These are phyloP conservation scores for Microplitis demolitor DNA, from an alignment of 1,140 invertebrate genomes.

Conservation along the genomic window DNA sequence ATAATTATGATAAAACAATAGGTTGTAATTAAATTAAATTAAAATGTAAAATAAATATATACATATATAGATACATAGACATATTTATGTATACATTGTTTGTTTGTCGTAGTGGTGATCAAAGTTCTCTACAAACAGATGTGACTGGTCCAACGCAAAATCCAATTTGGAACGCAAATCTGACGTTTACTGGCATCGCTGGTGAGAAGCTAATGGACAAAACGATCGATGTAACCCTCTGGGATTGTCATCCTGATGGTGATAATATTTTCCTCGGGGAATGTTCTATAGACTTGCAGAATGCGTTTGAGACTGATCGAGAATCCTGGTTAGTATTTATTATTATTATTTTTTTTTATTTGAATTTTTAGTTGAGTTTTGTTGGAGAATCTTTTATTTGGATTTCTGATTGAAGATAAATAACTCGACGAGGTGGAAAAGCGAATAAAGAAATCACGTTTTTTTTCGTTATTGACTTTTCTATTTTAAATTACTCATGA, in stretches of 20 bases:
- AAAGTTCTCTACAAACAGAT: constrained; percentile 76
- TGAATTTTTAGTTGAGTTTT: not conserved
- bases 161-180: constrained; percentile 89
- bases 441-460: no score
- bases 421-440: no score
- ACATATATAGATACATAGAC: not conserved
- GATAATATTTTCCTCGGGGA: constrained; percentile 85
- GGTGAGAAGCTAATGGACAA: constrained; percentile 79
- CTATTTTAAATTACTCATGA: no score
- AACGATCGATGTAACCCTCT: constrained; percentile 83
- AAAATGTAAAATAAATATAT: not conserved
- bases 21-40: not conserved
- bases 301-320: constrained; percentile 82
- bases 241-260: constrained; percentile 81
- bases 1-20: not conserved
- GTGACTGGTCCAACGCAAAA: constrained; percentile 81
- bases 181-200: constrained; percentile 77
- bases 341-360: constrained; percentile 9
- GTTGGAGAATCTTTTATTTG: no score
- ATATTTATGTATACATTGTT: not conserved
- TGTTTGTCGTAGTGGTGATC: constrained; percentile 66
- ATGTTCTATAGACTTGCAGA: constrained; percentile 78
- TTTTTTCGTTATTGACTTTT: no score
- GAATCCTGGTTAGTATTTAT: constrained; percentile 71
- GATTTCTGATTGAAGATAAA: no score